Evolutionary conservation across 2,113 vertebrate genomes (phyloP).

Genomic region (Hemiprocne comata): DNA sequence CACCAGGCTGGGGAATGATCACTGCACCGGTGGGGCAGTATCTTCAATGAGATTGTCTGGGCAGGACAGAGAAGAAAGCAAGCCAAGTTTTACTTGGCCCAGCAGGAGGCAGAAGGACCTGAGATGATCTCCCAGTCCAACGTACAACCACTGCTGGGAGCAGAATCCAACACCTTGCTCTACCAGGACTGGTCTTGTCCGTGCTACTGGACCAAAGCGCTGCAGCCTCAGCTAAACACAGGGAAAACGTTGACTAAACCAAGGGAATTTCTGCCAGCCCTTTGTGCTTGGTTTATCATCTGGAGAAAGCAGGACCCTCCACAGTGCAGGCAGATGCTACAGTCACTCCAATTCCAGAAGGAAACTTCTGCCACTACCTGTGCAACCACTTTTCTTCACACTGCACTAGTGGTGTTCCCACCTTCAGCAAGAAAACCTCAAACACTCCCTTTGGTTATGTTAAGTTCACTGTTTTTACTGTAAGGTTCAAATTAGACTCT

Average conservation of each 20-base stretch:
- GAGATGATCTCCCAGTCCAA: background rate
- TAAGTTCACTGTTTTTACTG: background rate
- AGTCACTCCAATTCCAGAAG: background rate
- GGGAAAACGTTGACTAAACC: background rate
- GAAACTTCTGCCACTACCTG: background rate
- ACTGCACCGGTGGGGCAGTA: background rate
- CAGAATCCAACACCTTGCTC: background rate
- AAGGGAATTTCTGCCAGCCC: background rate
- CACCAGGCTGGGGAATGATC: background rate
- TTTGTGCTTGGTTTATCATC: background rate
- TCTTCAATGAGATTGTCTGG: background rate
- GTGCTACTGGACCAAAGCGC: background rate
- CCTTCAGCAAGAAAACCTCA: background rate
- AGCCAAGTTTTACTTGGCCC: background rate
- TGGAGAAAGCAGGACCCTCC: constrained; percentile 29
- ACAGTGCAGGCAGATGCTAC: background rate
- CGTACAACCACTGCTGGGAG: background rate
- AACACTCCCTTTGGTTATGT: background rate
- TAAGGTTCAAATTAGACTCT: background rate
- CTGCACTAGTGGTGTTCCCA: background rate
- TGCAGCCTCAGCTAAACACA: background rate
- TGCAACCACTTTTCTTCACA: constrained; percentile 8
- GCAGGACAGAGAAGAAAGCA: background rate
- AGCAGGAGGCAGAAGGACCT: background rate
- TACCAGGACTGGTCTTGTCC: background rate